A percentile compares a stretch with the other conserved stretches of the same genome.
Evolutionary conservation across 2,888 invertebrate species (phyloP).

Genomic region (Acanthosepion lycidas): DNA sequence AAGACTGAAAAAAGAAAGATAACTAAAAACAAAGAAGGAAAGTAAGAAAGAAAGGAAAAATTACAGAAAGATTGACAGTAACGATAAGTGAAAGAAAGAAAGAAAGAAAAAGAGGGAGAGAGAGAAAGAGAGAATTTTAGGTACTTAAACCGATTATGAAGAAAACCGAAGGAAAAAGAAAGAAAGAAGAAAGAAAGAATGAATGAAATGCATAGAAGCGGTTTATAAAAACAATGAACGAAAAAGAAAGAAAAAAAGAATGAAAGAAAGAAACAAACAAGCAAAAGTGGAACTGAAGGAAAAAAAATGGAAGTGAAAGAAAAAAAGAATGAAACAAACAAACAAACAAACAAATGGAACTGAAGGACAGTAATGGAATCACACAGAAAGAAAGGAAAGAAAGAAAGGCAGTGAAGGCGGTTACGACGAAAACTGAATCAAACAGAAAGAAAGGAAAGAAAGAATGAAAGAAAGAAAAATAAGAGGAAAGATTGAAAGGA

Average conservation of each 20-base stretch:
- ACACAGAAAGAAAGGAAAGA: not conserved
- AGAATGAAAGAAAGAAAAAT: not conserved
- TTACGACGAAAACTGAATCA: not conserved
- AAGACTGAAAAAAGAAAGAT: no score
- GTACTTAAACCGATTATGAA: no score
- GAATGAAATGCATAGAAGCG: not conserved
- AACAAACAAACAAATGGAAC: not conserved
- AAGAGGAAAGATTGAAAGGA: not conserved
- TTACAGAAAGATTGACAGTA: no score
- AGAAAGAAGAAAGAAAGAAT: not conserved
- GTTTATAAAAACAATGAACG: not conserved
- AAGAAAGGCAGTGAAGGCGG: not conserved
- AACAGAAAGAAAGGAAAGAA: not conserved
- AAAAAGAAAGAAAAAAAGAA: not conserved
- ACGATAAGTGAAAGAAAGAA: not conserved
- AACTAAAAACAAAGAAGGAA: no score
- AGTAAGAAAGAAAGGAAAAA: not conserved
- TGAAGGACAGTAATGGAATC: not conserved
- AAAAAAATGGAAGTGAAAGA: not conserved
- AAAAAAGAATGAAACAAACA: not conserved
- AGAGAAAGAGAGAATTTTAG: not conserved
- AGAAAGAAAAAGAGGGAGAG: not conserved
- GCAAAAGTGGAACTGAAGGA: accelerated
- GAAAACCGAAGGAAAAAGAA: not conserved
- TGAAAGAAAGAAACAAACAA: not conserved